Percentiles rank a stretch among this genome's conserved stretches.
Conservation (phyloP, 2,888 invertebrate species). For the Bombylius discolor region DNA sequence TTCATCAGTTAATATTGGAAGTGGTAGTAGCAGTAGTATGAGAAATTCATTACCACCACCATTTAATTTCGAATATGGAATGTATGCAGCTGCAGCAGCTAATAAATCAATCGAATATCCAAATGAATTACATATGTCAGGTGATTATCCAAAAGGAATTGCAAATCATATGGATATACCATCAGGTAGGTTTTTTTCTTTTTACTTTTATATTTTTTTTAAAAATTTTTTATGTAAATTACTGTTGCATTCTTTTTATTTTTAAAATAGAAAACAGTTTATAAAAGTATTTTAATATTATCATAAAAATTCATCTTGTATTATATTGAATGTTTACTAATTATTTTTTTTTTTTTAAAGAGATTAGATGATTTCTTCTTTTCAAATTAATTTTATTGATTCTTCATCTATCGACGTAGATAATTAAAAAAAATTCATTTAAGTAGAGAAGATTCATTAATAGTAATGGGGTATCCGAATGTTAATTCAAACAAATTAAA, state of each 20-base stretch:
- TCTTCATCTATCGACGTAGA: too few relatives aligned
- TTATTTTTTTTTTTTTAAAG: too few relatives aligned
- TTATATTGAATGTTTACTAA: too few relatives aligned
- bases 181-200: constrained; percentile 28
- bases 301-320: too few relatives aligned
- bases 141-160: constrained; percentile 33
- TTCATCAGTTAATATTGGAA: constrained; percentile 6
- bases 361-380: too few relatives aligned
- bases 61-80: constrained; percentile 17
- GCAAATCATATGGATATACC: constrained; percentile 38
- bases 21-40: constrained; percentile 10
- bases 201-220: background rate
- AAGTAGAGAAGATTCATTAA: too few relatives aligned
- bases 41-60: constrained; percentile 13
- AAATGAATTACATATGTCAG: constrained; percentile 32
- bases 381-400: too few relatives aligned
- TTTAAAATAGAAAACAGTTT: too few relatives aligned
- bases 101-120: constrained; percentile 28
- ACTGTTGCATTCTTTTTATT: background rate
- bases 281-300: too few relatives aligned
- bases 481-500: too few relatives aligned
- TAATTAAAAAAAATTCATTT: too few relatives aligned
- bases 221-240: background rate
- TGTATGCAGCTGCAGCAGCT: constrained; percentile 3
- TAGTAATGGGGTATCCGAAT: too few relatives aligned